Base-by-base conservation (phyloP, 2,113 vertebrate genomes). In the Merops nubicus region DNA sequence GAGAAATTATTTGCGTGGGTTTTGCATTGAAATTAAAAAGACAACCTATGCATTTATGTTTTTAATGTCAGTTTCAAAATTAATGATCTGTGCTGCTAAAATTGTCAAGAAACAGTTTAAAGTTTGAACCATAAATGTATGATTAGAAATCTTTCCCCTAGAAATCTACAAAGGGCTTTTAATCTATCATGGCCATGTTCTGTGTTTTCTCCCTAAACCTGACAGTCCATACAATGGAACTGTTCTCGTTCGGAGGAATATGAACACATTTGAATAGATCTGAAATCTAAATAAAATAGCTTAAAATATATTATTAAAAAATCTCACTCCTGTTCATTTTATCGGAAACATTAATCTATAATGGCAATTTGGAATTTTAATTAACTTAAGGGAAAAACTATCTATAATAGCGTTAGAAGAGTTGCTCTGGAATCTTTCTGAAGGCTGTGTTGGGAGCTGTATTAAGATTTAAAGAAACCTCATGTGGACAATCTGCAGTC, bases 271-370 rank as follows among this genome's bases (percentile, higher is more conserved):
- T n/a, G n/a, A n/a, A n/a, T 92, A 75, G 50, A 54, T 80, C 76
- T 73, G 80, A 83, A 80, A 83, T 72, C 42, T 69, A 86, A 85
- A 53, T 70, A 28, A 73, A 83, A 50, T 48, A 89, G 18, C 28
- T 85, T 79, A 91, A 94, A 93, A 88, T 80, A 33, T 21, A 50
- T 82, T 89, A 75, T 36, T 84, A 96, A 91, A 88, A 72, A 36
- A 36, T 64, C 29, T 60, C 23, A 7, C 45, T 42, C 17, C 12
- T 94, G 63, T 67, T 91, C 4, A 5, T 74, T 84, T 69, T 94
- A 38, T 91, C 36, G 87, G 83, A 85, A 93, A 59, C 10, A n/a
- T 75, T 85, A 62, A 74, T 82, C 59, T 91, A 19, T 82, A 89
- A 62, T 78, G 60, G 38, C 17, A 84, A 20, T 91, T 85, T 60